Evolutionary conservation across 2,797 vertebrate genomes (phyloP), one percentile per base, ranked within the genome.

Genomic region (Sebastes vulpes): DNA sequence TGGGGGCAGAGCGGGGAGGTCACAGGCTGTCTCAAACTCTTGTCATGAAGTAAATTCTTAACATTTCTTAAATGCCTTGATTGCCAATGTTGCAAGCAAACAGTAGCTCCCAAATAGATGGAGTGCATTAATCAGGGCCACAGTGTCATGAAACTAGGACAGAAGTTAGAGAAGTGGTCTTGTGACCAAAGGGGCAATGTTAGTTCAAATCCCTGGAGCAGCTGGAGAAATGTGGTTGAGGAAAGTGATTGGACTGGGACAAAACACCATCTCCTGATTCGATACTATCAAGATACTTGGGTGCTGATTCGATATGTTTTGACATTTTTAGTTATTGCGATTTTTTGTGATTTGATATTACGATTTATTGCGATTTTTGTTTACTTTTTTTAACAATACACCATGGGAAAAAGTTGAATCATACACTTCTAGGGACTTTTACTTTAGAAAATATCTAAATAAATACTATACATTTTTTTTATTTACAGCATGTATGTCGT

Each of bases 31-130:
- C 74, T 86, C 57, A 81, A 75, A 77, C 67, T 81, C 54, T 64
- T 78, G 63, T 86, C 74, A 83, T 64, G 20, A 57, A 81, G 76
- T 75, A 21, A 71, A 90, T 85, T 87, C 65, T 80, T 87, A 65
- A 71, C 60, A 76, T 84, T 79, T 79, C 63, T 84, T 48, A 65
- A 72, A 79, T 63, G 72, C 46, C 38, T 52, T 60, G 63, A 88
- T 77, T 79, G 25, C 53, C 29, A 31, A 32, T 71, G 65, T 70
- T 32, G 53, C 53, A 65, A 73, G 60, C 20, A 77, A 61, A 63
- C 26, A 81, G 72, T 28, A 31, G 50, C 31, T 74, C 9, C 28
- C n/a, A 48, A 50, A 65, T 25, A 57, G 28, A 69, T n/a, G 46
- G 32, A 32, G 50, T 23, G 65, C 23, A 50, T 76, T 65, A 52